These are phyloP conservation scores for Dinocampus coccinellae DNA, from an alignment of 2,888 invertebrate genomes.

Conservation along the genomic window DNA sequence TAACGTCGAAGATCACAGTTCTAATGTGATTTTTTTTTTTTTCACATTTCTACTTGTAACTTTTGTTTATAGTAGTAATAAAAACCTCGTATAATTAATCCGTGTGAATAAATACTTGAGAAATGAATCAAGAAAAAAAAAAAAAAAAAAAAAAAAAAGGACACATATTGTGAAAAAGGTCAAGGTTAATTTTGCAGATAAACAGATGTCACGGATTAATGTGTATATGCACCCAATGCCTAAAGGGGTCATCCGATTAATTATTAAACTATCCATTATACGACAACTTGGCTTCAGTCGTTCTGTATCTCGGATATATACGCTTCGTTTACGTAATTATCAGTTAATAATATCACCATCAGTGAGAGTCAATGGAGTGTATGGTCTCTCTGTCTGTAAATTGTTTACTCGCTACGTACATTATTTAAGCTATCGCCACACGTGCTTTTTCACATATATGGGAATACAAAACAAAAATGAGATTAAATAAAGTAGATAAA, in stretches of 20 bases:
- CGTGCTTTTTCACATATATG: background rate
- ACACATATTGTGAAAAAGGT: slow-evolving; percentile 21
- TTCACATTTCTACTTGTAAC: too few species aligned
- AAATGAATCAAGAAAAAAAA: slow-evolving; percentile 7
- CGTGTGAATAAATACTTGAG: background rate
- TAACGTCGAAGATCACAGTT: slow-evolving; percentile 19
- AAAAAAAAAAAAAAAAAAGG: slow-evolving; percentile 40
- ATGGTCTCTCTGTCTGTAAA: background rate
- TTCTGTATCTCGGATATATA: slow-evolving; percentile 61
- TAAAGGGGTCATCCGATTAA: slow-evolving; percentile 51
- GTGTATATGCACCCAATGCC: background rate
- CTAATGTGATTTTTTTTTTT: slow-evolving; percentile 30
- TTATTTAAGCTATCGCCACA: slow-evolving; percentile 2
- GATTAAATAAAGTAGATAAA: slow-evolving; percentile 41
- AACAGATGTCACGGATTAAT: slow-evolving; percentile 20
- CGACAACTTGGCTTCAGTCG: background rate
- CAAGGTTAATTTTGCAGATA: slow-evolving; percentile 37
- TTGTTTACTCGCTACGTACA: too few species aligned
- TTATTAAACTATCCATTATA: slow-evolving; percentile 58
- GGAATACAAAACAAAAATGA: slow-evolving; percentile 13
- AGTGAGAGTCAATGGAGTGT: slow-evolving; percentile 20
- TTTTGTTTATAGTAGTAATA: too few species aligned
- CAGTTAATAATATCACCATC: slow-evolving; percentile 58
- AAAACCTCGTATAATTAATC: too few species aligned
- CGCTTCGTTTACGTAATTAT: slow-evolving; percentile 63